A percentile compares a stretch with the other conserved stretches of the same genome.
Conservation (phyloP, 2,888 invertebrate genomes). For the Drosophila subsilvestris region DNA sequence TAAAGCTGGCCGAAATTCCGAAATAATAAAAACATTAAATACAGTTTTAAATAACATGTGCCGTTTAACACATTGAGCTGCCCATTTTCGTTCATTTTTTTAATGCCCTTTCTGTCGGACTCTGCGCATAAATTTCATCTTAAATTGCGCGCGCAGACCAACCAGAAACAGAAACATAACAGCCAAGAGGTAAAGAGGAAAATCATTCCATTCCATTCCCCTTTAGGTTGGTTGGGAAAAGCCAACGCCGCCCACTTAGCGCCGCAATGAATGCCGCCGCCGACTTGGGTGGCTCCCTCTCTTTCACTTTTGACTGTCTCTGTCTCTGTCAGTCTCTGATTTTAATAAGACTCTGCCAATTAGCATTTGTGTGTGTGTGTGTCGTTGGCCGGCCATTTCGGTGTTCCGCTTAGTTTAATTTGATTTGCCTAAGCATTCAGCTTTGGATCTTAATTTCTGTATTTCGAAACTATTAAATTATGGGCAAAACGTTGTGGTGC, state of each 20-base stretch:
- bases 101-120: slow-evolving; percentile 45
- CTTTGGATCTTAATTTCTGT: slow-evolving; percentile 59
- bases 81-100: slow-evolving; percentile 53
- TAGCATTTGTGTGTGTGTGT: slow-evolving; percentile 54
- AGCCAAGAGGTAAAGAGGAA: neutral
- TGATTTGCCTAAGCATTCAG: slow-evolving; percentile 70
- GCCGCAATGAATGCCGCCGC: slow-evolving; percentile 30
- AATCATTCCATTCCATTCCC: neutral
- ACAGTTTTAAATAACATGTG: slow-evolving; percentile 72
- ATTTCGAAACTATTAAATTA: slow-evolving; percentile 81
- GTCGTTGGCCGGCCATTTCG: slow-evolving; percentile 19
- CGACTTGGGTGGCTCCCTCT: slow-evolving; percentile 67
- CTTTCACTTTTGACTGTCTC: slow-evolving; percentile 3
- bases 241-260: slow-evolving; percentile 72
- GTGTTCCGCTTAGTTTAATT: slow-evolving; percentile 65
- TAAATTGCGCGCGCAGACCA: slow-evolving; percentile 80
- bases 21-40: slow-evolving; percentile 66
- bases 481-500: slow-evolving; percentile 61
- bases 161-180: slow-evolving; percentile 23
- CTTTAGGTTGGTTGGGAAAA: slow-evolving; percentile 4
- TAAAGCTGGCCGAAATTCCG: slow-evolving; percentile 10
- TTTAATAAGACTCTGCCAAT: slow-evolving; percentile 60
- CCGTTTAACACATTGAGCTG: slow-evolving; percentile 81
- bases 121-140: slow-evolving; percentile 73
- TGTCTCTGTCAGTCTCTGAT: slow-evolving; percentile 4